phyloP scores from a whole-genome alignment of 2,113 vertebrate genomes.

The Excalfactoria chinensis region DNA sequence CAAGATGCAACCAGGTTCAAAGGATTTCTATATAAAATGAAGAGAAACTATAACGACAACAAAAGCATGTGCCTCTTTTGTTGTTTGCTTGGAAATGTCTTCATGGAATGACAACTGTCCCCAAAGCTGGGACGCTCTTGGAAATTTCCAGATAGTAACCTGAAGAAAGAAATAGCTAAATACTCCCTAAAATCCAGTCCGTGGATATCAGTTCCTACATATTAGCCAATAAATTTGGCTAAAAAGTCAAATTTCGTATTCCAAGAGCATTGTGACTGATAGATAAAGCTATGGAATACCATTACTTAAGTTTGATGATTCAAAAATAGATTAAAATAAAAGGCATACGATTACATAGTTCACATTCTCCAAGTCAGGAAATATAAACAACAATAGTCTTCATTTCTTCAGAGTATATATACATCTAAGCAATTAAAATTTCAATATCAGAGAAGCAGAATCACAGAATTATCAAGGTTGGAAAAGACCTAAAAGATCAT shows the following conservation, averaged over 20 bases:
- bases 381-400: background rate
- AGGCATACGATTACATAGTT: background rate
- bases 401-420: background rate
- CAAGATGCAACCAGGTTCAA: background rate
- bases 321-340: background rate
- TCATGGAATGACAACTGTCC: background rate
- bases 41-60: background rate
- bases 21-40: background rate
- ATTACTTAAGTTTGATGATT: background rate
- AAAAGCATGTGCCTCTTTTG: background rate
- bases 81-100: background rate
- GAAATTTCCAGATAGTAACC: background rate
- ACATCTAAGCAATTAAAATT: background rate
- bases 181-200: background rate
- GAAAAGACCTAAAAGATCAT: too few species aligned
- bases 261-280: background rate
- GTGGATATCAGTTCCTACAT: background rate
- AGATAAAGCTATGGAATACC: background rate
- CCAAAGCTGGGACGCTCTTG: background rate
- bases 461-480: too few species aligned
- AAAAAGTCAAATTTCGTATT: background rate
- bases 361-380: background rate
- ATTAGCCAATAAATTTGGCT: background rate
- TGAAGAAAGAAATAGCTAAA: background rate
- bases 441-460: too few species aligned